Percentiles rank a stretch among this genome's conserved stretches.
Conservation (phyloP, 2,113 vertebrate genomes). For the Ammodramus savannarum region DNA sequence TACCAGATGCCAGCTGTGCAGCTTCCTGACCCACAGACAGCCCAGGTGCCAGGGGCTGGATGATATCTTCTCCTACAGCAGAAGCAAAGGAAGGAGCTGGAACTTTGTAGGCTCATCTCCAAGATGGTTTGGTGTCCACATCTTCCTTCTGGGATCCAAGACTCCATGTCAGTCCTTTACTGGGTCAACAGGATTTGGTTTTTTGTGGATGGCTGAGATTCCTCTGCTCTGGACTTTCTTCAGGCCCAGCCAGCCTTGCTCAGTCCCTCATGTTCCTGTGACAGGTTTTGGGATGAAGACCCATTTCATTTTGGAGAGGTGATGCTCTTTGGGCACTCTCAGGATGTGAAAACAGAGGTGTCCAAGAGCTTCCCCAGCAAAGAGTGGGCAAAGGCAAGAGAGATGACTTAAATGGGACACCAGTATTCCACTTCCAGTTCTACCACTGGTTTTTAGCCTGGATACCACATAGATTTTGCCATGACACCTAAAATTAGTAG, state of each 20-base stretch:
- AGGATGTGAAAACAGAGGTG: not conserved
- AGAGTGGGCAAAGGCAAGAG: not conserved
- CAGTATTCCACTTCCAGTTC: not conserved
- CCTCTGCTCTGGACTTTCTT: not conserved
- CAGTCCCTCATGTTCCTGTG: not conserved
- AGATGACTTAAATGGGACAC: not conserved
- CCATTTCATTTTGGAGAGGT: not conserved
- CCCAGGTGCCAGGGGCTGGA: not conserved
- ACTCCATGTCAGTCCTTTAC: accelerated
- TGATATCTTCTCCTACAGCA: not conserved
- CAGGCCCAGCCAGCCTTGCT: not conserved
- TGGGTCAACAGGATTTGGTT: not conserved
- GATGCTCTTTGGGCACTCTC: not conserved
- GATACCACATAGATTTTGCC: not conserved
- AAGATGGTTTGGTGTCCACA: not conserved
- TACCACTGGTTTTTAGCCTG: not conserved
- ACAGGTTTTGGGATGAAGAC: not conserved
- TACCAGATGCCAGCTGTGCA: not conserved
- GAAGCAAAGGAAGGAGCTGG: not conserved
- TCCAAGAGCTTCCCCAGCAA: not conserved
- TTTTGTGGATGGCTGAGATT: not conserved
- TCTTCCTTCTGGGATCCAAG: not conserved
- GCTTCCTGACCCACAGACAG: not conserved
- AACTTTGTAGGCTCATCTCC: not conserved
- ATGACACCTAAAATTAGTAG: not conserved